Conservation (phyloP, 2,888 invertebrate species). For the Tenthredo notha region DNA sequence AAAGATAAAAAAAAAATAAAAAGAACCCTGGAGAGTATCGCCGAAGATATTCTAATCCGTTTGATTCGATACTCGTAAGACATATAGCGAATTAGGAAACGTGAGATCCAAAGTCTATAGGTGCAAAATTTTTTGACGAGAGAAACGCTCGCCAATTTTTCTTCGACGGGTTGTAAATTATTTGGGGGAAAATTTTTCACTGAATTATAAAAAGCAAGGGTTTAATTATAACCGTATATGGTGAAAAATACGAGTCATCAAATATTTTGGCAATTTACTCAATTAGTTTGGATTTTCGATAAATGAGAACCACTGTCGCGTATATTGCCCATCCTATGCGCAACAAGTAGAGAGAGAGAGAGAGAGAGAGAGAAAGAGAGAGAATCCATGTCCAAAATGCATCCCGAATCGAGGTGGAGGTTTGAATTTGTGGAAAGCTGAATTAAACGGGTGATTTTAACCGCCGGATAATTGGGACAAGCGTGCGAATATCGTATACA, state of each 20-base stretch:
- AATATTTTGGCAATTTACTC: neutral
- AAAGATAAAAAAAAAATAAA: neutral
- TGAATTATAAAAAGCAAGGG: neutral
- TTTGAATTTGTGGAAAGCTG: conserved; percentile 29
- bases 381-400: conserved; percentile 39
- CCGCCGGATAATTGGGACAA: conserved; percentile 22
- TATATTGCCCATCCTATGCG: conserved; percentile 39
- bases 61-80: neutral
- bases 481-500: neutral
- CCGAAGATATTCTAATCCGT: neutral
- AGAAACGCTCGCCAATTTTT: neutral
- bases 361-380: neutral
- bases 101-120: neutral
- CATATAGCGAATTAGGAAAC: neutral
- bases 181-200: neutral
- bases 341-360: conserved; percentile 39
- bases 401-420: conserved; percentile 16
- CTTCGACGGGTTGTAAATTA: neutral
- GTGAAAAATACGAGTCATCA: neutral
- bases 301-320: conserved; percentile 35
- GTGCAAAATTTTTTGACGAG: neutral
- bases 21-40: neutral
- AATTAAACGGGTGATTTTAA: conserved; percentile 27
- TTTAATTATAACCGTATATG: neutral
- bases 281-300: neutral